Evolutionary conservation across 1,140 invertebrate genomes (phyloP), one percentile per base, ranked within the genome.

Genomic region (Homarus americanus): DNA sequence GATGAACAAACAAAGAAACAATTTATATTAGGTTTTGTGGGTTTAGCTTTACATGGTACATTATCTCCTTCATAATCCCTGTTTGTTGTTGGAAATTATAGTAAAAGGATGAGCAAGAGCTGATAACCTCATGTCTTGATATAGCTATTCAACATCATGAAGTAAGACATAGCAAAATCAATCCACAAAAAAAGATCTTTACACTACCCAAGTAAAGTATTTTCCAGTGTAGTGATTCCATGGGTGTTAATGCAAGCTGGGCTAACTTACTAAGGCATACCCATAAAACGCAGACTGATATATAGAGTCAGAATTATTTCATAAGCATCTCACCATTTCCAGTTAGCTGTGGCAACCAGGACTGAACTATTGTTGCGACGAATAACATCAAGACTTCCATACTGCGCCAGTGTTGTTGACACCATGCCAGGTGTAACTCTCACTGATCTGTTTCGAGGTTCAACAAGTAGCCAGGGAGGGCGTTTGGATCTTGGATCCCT

Each of bases 391-490:
- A 76, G 40, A 9, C 53, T 40, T 34, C 83, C 83, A 17, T 86
- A 86, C 66, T 76, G 69, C 24, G 83, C 83, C 83, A 86, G 83
- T 17, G 41, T n/a, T 20, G 69, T 34, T 17, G 83, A 75, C 40
- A 86, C 83, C 38, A 75, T 36, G 9, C 66, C 83, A 28, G 83
- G 83, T 0, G 83, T 41, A 9, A 75, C 66, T 32, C 69, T 41
- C 17, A 49, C 5, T 15, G 24, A 44, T 34, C 72, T 34, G 28
- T 34, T 20, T 32, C 34, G 83, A 10, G 38, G 72, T 36, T 86
- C 58, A n/a, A 86, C 72, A 28, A 86, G 17, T 20, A 86, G 72
- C 83, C 83, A 86, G 4, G 83, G 83, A 53, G 83, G 83, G 34
- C 44, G 83, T 41, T 73, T 76, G 41, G 15, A 44, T 1, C 3